Conservation (phyloP, 1,140 invertebrate genomes). For the Aplysia californica region DNA sequence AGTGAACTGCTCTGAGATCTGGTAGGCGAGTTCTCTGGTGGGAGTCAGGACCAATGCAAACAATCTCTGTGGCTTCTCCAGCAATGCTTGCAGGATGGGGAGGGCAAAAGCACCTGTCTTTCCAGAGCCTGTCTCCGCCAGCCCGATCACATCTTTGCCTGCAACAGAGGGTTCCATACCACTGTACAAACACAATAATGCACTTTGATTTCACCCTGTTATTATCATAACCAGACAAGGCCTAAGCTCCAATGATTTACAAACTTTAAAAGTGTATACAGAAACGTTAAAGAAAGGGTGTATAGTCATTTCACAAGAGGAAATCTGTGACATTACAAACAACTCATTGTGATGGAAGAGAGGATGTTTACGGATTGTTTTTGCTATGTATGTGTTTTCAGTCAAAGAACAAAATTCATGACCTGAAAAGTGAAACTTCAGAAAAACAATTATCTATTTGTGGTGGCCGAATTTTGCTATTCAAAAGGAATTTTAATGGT, state of each 20-base stretch:
- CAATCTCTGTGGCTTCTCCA: conserved; percentile 92
- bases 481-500: no score
- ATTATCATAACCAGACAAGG: background rate
- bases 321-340: background rate
- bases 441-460: no score
- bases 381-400: no score
- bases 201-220: no score
- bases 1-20: conserved; percentile 95
- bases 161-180: conserved; percentile 39
- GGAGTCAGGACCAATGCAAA: conserved; percentile 96
- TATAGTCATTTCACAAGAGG: background rate
- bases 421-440: no score
- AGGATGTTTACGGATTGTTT: no score
- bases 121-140: conserved; percentile 98
- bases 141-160: conserved; percentile 94
- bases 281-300: background rate
- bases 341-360: no score
- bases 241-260: background rate
- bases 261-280: background rate
- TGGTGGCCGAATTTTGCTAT: no score
- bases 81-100: conserved; percentile 91
- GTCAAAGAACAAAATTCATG: no score
- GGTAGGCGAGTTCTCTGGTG: conserved; percentile 96
- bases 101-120: conserved; percentile 98
- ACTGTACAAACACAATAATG: no score